Base-by-base conservation (phyloP, 2,797 vertebrate genomes). In the Lindbergichthys nudifrons region DNA sequence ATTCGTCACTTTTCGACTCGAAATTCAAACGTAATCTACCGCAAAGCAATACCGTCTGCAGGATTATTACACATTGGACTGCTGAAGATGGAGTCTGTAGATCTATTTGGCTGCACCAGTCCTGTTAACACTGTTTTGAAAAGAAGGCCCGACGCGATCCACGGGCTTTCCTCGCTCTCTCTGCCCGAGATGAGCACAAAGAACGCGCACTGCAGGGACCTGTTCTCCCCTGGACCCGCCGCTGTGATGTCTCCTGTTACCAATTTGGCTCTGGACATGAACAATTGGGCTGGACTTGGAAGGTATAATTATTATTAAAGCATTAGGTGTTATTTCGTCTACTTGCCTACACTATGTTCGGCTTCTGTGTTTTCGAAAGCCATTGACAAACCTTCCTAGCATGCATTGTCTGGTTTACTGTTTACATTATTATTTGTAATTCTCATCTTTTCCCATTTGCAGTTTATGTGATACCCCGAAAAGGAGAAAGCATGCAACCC, bases 161-260 rank as follows among this genome's bases (percentile, higher is more conserved):
- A 76, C 79, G 84, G 90, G 10, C 79, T 94, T 79, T 83, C 86
- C 73, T 82, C 82, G 18, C 60, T 87, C 42, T 46, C 76, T 16
- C 69, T 92, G 30, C 70, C 90, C 14, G 92, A 91, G 19, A 4
- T 90, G 47, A 79, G 65, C 59, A 70, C 79, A 18, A 79, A 88
- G 30, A 87, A 56, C 39, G 64, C 93, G 13, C 93, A 93, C 42
- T 90, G 92, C 88, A 95, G 93, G 78, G 86, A 87, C 14, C 94
- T 96, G 1, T 95, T 95, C 68, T 93, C 93, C 50, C 81, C 92
- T 0, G 93, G 91, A 70, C 82, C 88, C 10, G 26, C 84, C 1
- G 72, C 87, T 0, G 94, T 96, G 9, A 83, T 97, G 36, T 97
- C 96, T 21, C 97, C 96, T 15, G 95, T 97, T 82, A 96, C 96